Evolutionary conservation across 2,797 vertebrate species (phyloP), one percentile per base, ranked within the genome.

Genomic region (Scleropages formosus): DNA sequence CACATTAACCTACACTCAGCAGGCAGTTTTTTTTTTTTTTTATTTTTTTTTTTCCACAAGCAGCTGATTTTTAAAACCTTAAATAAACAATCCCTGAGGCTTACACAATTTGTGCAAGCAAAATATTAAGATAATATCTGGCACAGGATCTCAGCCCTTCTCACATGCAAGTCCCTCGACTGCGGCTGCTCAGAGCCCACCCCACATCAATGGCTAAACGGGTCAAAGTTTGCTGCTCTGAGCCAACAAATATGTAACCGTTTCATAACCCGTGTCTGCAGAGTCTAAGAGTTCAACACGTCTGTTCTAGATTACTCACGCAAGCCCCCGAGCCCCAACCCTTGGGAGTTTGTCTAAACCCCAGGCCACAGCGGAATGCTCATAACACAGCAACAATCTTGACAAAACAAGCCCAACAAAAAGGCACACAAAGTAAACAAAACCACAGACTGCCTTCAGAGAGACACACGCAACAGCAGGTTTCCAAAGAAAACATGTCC

Each of bases 221-320:
- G 86, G 87, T 84, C 85, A 87, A 87, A 87, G 86, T 87, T 79
- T 83, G 77, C 44, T 39, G 80, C 66, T 81, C 78, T 77, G 75
- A 87, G 61, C 80, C 82, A 75, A 68, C 67, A 75, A 63, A 59
- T 72, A 69, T 84, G 73, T 84, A 83, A 82, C 75, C 67, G 53
- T 87, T 87, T 87, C 82, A 79, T 85, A 89, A 87, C 78, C 79
- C 81, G 75, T 82, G 56, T 84, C 60, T 79, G 68, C 24, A 81
- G 78, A 82, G 86, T 81, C 85, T n/a, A 84, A 73, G 75, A 85
- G 82, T 85, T 87, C 81, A 84, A 58, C 58, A 73, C 79, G 77
- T 80, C 81, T 73, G 77, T 80, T 80, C 69, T 66, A 65, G 74
- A 76, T 77, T 82, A 79, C 80, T 83, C 82, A 86, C 71, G 75